Percentiles rank a stretch among this genome's conserved stretches.
phyloP scores from a whole-genome alignment of 2,797 vertebrate genomes.

The Pseudomugil gertrudae region DNA sequence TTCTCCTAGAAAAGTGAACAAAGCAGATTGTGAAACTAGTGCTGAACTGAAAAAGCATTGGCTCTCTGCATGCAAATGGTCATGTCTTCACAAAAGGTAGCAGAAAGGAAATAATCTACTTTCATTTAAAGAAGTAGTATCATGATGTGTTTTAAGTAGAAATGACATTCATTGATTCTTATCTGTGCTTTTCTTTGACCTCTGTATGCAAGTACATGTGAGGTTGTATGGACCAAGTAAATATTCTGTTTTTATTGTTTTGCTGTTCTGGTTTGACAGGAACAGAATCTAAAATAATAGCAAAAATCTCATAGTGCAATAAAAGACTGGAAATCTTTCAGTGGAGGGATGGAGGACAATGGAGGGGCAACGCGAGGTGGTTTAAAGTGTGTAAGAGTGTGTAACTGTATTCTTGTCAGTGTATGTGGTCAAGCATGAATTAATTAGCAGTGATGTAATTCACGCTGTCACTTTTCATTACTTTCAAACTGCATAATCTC shows the following conservation, averaged over 20 bases:
- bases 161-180: background rate
- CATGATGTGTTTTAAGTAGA: background rate
- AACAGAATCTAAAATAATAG: background rate
- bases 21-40: background rate
- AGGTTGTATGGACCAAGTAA: background rate
- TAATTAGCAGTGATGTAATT: constrained; percentile 78
- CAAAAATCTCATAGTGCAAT: background rate
- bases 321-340: too few species aligned
- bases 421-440: constrained; percentile 73
- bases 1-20: background rate
- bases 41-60: background rate
- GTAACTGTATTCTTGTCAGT: constrained; percentile 62
- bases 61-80: too few species aligned
- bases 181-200: too few species aligned
- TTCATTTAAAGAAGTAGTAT: background rate
- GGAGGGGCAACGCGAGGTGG: background rate
- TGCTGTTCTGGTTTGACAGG: background rate
- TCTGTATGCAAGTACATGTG: background rate
- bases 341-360: too few species aligned
- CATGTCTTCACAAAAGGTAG: too few species aligned
- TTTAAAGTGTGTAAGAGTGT: constrained; percentile 35
- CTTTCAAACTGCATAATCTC: constrained; percentile 46
- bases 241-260: background rate
- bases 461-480: constrained; percentile 76
- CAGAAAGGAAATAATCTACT: background rate